A percentile compares a stretch with the other conserved stretches of the same genome.
Conservation (phyloP, 2,888 invertebrate species). For the Hetaerina titia region DNA sequence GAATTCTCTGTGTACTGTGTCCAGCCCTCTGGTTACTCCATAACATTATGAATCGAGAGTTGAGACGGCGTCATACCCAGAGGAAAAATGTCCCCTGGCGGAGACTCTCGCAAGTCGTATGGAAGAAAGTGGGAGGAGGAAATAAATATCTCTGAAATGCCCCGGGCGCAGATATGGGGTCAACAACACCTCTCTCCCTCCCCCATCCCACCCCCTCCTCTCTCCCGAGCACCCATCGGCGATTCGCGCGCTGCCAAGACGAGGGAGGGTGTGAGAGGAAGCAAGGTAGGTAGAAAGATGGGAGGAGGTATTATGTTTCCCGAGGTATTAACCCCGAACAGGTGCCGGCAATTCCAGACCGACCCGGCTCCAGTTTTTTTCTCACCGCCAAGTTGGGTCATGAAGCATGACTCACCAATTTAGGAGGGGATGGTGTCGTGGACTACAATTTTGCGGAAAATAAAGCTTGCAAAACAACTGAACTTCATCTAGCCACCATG, state of each 20-base stretch:
- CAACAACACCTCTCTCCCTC: conserved; percentile 33
- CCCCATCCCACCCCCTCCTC: not conserved
- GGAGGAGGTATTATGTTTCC: conserved; percentile 39
- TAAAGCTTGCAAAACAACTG: too few relatives aligned
- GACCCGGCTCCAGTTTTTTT: not conserved
- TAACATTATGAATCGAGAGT: too few relatives aligned
- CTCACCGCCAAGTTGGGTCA: not conserved
- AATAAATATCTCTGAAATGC: conserved; percentile 33
- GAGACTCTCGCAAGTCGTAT: not conserved
- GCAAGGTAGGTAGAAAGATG: not conserved
- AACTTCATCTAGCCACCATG: too few relatives aligned
- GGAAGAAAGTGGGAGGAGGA: not conserved
- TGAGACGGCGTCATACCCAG: not conserved
- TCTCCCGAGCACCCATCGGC: not conserved
- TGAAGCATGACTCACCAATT: conserved; percentile 33
- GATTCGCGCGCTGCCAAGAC: not conserved
- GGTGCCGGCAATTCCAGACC: conserved; percentile 50
- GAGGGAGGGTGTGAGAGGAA: not conserved
- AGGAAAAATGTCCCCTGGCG: not conserved
- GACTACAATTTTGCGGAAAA: not conserved
- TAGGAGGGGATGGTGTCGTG: not conserved
- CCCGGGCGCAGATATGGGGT: conserved; percentile 8
- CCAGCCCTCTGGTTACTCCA: too few relatives aligned
- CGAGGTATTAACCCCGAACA: conserved; percentile 48
- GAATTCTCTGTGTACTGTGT: too few relatives aligned